Base-by-base conservation (phyloP, 2,888 invertebrate genomes). In the Ptilodon capucinus region DNA sequence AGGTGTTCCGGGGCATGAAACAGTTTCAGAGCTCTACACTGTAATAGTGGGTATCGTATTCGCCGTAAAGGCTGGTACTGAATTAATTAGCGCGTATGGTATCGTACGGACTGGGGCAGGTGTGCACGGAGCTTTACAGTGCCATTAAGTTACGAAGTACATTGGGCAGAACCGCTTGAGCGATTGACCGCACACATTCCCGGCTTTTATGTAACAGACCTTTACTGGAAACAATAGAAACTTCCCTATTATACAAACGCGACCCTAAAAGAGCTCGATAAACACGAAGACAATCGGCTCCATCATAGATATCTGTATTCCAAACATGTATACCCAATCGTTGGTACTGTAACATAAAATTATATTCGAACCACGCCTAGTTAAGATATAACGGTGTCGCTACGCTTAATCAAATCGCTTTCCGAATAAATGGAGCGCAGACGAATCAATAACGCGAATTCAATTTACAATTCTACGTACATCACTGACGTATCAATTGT, bases 401-500 rank as follows among this genome's bases (percentile, higher is more conserved):
- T 70, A 70, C 71, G 71, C 75, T 82, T 84, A 84, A 84, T 87
- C 83, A 84, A 88, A 84, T 84, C 77, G 81, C 81, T 83, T 81
- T 78, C 73, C 75, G 72, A 84, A 85, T 81, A 86, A 88, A 87
- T 85, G 81, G 79, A 82, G 80, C 83, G 78, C 73, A 79, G 81
- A 84, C 79, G 77, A 86, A 88, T 86, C 81, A 84, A 85, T 86
- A 86, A 78, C 79, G 78, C 68, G 78, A 83, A 89, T 89, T 89
- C 87, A 88, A 89, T 90, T 89, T 87, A 85, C 84, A 84, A 82
- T 84, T 85, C 83, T 79, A 77, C 81, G 83, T 88, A 87, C 86
- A 88, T 84, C 84, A 86, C 76, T 82, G 84, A 87, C 86, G 83
- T 89, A 89, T 88, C 89, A 87, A 87, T 89, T 88, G 89, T 86